Evolutionary conservation across 2,888 invertebrate species (phyloP).

Genomic region (Euphydryas editha): DNA sequence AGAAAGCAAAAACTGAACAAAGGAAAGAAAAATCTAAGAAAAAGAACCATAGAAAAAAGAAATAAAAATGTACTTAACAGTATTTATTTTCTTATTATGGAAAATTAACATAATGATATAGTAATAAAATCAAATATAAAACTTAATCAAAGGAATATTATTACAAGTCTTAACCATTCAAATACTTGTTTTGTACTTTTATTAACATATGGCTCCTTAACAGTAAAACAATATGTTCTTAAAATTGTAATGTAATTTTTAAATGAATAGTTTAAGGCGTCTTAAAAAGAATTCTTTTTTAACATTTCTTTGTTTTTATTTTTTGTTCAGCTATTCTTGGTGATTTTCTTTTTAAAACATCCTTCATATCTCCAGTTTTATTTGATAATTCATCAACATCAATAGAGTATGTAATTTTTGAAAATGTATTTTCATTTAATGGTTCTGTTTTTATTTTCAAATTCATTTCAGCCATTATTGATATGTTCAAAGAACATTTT

Average conservation of each 20-base stretch:
- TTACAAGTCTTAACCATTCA: no score
- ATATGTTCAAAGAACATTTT: constrained; percentile 5
- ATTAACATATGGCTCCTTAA: no score
- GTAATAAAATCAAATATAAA: neutral
- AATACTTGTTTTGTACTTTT: no score
- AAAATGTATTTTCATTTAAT: neutral
- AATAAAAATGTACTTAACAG: constrained; percentile 47
- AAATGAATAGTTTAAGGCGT: constrained; percentile 18
- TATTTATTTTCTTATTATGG: constrained; percentile 16
- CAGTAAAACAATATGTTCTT: no score
- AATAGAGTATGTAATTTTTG: neutral
- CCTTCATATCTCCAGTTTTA: constrained; percentile 34
- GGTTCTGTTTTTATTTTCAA: constrained; percentile 15
- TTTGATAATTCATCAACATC: neutral
- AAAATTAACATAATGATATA: neutral
- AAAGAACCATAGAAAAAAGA: constrained; percentile 67
- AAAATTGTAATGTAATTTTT: neutral
- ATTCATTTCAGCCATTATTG: constrained; percentile 10
- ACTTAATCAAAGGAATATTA: no score
- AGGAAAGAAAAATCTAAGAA: constrained; percentile 73
- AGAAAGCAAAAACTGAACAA: constrained; percentile 58
- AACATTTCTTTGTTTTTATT: constrained; percentile 7
- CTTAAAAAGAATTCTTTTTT: constrained; percentile 19
- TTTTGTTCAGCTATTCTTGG: constrained; percentile 33
- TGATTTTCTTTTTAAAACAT: constrained; percentile 49